Evolutionary conservation across 2,113 vertebrate genomes (phyloP), one percentile per base, ranked within the genome.

Genomic region (Pavo muticus): DNA sequence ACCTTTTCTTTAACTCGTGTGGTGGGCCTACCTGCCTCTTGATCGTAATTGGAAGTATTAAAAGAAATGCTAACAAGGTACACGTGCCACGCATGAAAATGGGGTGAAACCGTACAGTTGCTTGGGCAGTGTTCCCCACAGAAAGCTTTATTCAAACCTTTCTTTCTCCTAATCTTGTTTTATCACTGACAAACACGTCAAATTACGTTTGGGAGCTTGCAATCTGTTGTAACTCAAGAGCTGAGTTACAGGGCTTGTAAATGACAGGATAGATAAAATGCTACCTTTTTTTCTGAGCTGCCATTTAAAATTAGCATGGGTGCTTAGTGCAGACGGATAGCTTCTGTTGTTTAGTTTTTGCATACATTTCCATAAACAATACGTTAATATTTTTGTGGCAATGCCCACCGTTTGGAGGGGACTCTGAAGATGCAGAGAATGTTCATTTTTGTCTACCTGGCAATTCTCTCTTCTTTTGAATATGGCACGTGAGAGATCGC

Each of bases 331-430:
- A 40, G 52, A 44, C 17, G 60, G 64, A 44, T 80, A 47, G 60
- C 35, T 68, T 44, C 65, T 74, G 56, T 76, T 83, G 47, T 90
- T 91, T 77, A 64, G 52, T 17, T 93, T 94, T 86, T 95, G 83
- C 88, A 90, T 86, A 61, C 18, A 68, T 91, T 94, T 91, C 80
- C 69, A 95, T 93, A 64, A 88, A 81, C 90, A 87, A 81, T 59
- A 23, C 0, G 8, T 63, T 92, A 40, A 14, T 76, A 68, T 77
- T 94, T 64, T 60, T 71, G 45, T 57, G 82, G 57, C 67, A 65
- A n/a, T 76, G 50, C 35, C 71, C 54, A 60, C 11, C 25, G 18
- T 40, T 21, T 61, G 65, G 25, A 68, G 32, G 9, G 5, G 44
- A 21, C 45, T 65, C n/a, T n/a, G 23, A 63, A 73, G 68, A 77